These are phyloP conservation scores for Gyps fulvus DNA, from an alignment of 2,113 vertebrate genomes.

Conservation along the genomic window DNA sequence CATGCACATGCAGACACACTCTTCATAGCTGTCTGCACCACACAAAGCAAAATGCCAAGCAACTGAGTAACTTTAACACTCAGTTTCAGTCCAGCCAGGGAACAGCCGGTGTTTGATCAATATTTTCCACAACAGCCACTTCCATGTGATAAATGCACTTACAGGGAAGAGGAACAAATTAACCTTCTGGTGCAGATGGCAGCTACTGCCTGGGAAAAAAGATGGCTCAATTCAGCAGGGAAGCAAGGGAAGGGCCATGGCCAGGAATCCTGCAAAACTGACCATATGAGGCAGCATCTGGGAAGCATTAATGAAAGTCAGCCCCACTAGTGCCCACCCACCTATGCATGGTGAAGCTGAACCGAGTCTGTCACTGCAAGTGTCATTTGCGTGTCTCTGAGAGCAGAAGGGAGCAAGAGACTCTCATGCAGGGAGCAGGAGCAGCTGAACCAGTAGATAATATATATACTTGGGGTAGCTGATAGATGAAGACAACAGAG, in stretches of 20 bases:
- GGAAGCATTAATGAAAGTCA: background rate
- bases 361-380: background rate
- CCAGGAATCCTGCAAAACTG: background rate
- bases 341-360: background rate
- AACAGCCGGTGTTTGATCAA: conserved; percentile 73
- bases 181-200: conserved; percentile 70
- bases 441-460: background rate
- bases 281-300: background rate
- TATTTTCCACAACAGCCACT: conserved; percentile 77
- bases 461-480: background rate
- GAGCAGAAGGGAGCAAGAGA: background rate
- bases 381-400: background rate
- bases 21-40: background rate
- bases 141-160: conserved; percentile 76
- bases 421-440: background rate
- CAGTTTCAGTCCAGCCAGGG: conserved; percentile 64
- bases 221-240: conserved; percentile 71
- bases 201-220: conserved; percentile 68
- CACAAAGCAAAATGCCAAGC: background rate
- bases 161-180: conserved; percentile 72
- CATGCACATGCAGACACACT: accelerated
- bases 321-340: background rate
- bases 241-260: background rate
- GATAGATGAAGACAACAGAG: conserved; percentile 29
- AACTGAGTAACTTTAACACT: conserved; percentile 49